phyloP scores from a whole-genome alignment of 2,888 invertebrate genomes.

The Latheticus oryzae region DNA sequence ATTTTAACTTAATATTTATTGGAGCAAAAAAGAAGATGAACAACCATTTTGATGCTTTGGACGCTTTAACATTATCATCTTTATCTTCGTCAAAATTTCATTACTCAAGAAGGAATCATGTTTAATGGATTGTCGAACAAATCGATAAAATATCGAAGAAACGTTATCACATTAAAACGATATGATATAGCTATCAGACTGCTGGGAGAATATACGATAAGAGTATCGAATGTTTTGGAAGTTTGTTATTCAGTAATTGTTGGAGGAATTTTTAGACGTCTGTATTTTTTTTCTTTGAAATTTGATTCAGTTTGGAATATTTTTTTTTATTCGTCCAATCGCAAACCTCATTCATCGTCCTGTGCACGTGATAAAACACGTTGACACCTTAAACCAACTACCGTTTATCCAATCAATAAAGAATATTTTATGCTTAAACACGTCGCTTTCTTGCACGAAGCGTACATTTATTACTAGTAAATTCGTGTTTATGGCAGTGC shows the following conservation, averaged over 20 bases:
- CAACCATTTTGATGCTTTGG: neutral
- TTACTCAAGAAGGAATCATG: constrained; percentile 3
- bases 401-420: constrained; percentile 41
- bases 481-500: no score
- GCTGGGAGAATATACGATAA: constrained; percentile 15
- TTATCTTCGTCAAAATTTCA: constrained; percentile 1
- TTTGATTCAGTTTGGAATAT: no score
- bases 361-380: no score
- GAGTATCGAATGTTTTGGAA: no score
- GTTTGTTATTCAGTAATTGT: no score
- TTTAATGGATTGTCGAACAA: constrained; percentile 17
- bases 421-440: constrained; percentile 40
- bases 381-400: no score
- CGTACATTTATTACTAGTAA: no score
- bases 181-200: constrained; percentile 17
- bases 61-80: constrained; percentile 1
- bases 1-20: neutral
- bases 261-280: no score
- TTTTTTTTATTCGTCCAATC: no score
- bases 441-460: constrained; percentile 38
- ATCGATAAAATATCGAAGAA: constrained; percentile 12
- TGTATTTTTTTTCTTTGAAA: no score
- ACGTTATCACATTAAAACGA: constrained; percentile 26
- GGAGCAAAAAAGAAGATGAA: neutral
- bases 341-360: no score